Base-by-base conservation (phyloP, 2,113 vertebrate species). In the Coreoperca whiteheadi region DNA sequence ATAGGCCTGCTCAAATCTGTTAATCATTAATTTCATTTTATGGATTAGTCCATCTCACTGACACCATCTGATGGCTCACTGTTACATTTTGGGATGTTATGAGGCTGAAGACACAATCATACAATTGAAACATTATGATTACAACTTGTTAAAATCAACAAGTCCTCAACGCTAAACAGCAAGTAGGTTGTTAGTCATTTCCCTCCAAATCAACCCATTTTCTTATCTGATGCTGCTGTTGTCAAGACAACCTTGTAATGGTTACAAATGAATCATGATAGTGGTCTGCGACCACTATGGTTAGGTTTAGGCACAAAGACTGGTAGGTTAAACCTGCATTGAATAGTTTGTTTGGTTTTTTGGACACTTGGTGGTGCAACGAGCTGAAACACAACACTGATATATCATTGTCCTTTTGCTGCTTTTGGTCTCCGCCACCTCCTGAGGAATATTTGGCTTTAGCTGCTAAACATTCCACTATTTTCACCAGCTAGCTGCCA, bases 21-120 rank as follows among this genome's bases (percentile, higher is more conserved):
- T 87, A 89, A 85, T 91, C 70, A 86, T 77, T 84, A 7, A 87
- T 83, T 78, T 71, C 41, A 63, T 71, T 25, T 69, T n/a, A 20
- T 39, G 57, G 46, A 83, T 80, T 57, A 74, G 23, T 83, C 43
- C 61, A 37, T 56, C 48, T 83, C 74, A 34, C 65, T 57, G 63
- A 77, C 78, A 87, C 51, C 57, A 77, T 41, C 82, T 30, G 66
- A 81, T 59, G 23, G 57, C 71, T 67, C 64, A 65, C 16, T 48
- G 61, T 68, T 84, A 51, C 65, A 72, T 50, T 64, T 43, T 23
- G 37, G 23, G 56, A 57, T 85, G 68, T 67, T 70, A 60, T 53
- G 28, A 77, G 18, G 50, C n/a, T 56, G 23, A 25, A 66, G n/a
- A 68, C 23, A 63, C n/a, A 15, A 7, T 30, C 8, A 28, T n/a